Evolutionary conservation across 2,888 invertebrate genomes (phyloP), one percentile per base, ranked within the genome.

Genomic region (Eilema depressum): DNA sequence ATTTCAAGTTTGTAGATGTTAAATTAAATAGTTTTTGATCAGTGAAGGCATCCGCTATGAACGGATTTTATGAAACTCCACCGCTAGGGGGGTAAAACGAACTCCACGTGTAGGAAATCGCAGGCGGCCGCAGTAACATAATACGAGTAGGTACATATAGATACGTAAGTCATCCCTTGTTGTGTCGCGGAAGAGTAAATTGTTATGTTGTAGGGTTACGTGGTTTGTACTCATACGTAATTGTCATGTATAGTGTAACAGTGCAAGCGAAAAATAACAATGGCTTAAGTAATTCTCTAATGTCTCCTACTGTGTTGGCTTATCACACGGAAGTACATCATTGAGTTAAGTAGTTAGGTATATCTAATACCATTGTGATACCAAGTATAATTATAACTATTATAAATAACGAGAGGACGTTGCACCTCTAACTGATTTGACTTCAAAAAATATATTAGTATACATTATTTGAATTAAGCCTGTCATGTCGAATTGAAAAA

Each of bases 311-410:
- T 28, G 59, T 59, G 59, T 69, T 69, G n/a, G 53, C 53, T 53
- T 53, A 68, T 60, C 71, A 73, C 70, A 60, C 60, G 68, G 70
- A 80, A 78, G 65, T 17, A 68, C 64, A 74, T 71, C 60, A n/a
- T 64, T 28, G 20, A n/a, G 41, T 66, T 60, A 33, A 25, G 53
- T 70, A 70, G 60, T 37, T 56, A 64, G 66, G 61, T 66, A 70
- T 66, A 70, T 57, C 61, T 71, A 70, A 75, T 73, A 69, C 59
- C 53, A 64, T 71, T 66, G 63, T 56, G 73, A 73, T 69, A 37
- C 56, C 70, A 41, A 41, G 41, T 41, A 17, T 37, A 37, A 37
- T 33, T 33, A 65, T 73, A 33, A 26, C 67, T 71, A 41, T 3
- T 41, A 17, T 41, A 78, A 80, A 73, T 63, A 68, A 47, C 64